Evolutionary conservation across 2,888 invertebrate genomes (phyloP).

Genomic region (Drosophila trichaetosa): DNA sequence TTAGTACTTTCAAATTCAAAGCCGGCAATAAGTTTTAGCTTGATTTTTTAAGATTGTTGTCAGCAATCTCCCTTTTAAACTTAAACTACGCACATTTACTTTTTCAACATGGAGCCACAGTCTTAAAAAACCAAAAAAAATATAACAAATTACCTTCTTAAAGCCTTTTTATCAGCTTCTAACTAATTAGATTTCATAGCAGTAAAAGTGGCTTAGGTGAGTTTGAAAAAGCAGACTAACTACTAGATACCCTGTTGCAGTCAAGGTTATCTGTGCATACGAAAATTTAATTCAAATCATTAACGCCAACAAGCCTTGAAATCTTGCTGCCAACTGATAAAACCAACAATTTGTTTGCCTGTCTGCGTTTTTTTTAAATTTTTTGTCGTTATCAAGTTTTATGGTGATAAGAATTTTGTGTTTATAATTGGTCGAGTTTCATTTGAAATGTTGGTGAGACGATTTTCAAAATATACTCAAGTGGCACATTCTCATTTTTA

Average conservation of each 20-base stretch:
- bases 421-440: slow-evolving; percentile 30
- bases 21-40: neutral
- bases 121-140: neutral
- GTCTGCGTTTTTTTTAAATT: slow-evolving; percentile 19
- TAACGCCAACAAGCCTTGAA: slow-evolving; percentile 32
- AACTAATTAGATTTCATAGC: neutral
- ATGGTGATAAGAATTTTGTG: slow-evolving; percentile 39
- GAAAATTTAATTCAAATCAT: slow-evolving; percentile 28
- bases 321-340: slow-evolving; percentile 43
- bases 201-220: neutral
- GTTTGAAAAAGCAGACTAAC: neutral
- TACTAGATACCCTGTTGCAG: slow-evolving; percentile 2
- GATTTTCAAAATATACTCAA: slow-evolving; percentile 14
- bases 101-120: neutral
- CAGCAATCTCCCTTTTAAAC: neutral
- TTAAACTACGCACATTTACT: neutral
- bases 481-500: slow-evolving; percentile 36
- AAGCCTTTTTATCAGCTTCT: neutral
- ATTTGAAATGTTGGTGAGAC: slow-evolving; percentile 12
- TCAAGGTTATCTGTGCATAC: neutral
- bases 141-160: neutral
- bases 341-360: slow-evolving; percentile 29
- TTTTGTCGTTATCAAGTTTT: slow-evolving; percentile 24
- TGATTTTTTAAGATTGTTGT: neutral
- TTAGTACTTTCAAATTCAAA: neutral